Conservation (phyloP, 2,888 invertebrate genomes). For the Agrilus cyanescens region DNA sequence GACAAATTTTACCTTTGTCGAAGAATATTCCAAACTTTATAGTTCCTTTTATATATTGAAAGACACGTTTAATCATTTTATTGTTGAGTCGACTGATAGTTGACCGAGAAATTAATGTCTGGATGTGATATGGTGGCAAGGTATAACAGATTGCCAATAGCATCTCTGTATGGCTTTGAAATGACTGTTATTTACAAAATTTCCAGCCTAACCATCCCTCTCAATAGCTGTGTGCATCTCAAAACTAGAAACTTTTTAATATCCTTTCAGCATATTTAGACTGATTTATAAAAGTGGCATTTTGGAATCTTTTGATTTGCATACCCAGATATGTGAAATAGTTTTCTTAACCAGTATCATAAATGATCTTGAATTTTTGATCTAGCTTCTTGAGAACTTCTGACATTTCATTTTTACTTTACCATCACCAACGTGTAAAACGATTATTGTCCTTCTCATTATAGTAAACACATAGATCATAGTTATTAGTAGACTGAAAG, state of each 20-base stretch:
- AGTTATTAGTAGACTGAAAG: constrained; percentile 16
- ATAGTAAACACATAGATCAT: constrained; percentile 20
- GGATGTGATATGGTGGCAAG: no score
- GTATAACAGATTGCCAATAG: no score
- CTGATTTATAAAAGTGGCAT: constrained; percentile 16
- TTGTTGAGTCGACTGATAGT: no score
- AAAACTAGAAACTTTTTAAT: neutral
- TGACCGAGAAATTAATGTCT: no score
- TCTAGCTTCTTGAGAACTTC: no score
- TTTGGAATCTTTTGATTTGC: constrained; percentile 11
- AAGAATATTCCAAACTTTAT: no score
- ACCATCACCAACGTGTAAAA: constrained; percentile 2
- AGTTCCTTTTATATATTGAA: no score
- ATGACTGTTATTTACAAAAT: neutral
- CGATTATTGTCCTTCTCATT: constrained; percentile 6
- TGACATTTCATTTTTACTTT: no score
- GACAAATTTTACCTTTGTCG: no score
- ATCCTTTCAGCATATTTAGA: constrained; percentile 13
- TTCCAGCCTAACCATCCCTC: neutral
- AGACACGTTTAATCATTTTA: no score
- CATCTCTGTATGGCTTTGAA: no score
- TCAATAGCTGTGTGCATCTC: neutral
- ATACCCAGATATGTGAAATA: constrained; percentile 13
- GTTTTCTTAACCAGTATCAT: neutral
- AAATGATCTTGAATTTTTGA: neutral